A percentile compares a stretch with the other conserved stretches of the same genome.
These are phyloP conservation scores for Pomatorhinus ruficollis DNA, from an alignment of 2,113 vertebrate species.

Conservation along the genomic window DNA sequence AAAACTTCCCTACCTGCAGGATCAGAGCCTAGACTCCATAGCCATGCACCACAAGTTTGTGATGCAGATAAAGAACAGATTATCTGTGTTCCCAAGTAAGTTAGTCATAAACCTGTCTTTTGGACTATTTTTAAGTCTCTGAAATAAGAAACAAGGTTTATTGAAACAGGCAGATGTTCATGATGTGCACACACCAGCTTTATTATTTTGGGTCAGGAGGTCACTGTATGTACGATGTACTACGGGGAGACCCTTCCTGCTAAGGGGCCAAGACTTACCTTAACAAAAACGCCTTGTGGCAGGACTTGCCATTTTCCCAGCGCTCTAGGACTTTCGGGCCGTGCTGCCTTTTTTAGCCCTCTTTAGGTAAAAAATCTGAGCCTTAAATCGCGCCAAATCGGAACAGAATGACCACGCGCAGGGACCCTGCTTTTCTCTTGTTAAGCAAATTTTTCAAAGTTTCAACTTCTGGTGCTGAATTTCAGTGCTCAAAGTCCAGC, in stretches of 20 bases:
- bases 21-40: background rate
- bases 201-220: background rate
- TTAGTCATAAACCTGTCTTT: background rate
- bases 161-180: background rate
- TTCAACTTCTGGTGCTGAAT: fast-evolving
- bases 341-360: fast-evolving
- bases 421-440: fast-evolving
- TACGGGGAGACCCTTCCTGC: too few relatives aligned
- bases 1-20: background rate
- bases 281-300: fast-evolving
- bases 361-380: fast-evolving
- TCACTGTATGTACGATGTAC: fast-evolving
- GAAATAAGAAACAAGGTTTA: background rate
- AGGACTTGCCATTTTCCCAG: fast-evolving
- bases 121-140: background rate
- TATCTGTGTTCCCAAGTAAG: background rate
- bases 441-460: fast-evolving
- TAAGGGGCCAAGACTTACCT: too few relatives aligned
- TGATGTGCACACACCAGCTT: fast-evolving
- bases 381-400: fast-evolving
- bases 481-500: fast-evolving
- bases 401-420: fast-evolving
- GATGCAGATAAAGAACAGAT: background rate
- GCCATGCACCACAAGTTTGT: too few relatives aligned
- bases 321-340: fast-evolving